phyloP scores from a whole-genome alignment of 2,797 vertebrate species.

The Bradypodion pumilum region DNA sequence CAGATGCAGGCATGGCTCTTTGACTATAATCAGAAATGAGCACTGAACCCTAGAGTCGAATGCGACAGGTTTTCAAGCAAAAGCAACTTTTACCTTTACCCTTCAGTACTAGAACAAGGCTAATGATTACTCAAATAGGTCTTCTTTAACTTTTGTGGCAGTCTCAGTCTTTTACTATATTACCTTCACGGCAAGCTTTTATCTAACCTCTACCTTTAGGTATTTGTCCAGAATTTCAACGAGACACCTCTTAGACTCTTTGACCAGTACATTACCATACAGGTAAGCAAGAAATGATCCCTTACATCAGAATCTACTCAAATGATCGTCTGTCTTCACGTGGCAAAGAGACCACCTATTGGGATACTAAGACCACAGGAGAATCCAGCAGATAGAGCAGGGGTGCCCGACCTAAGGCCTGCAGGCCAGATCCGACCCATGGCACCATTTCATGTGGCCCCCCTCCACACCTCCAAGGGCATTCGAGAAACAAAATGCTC shows the following conservation, averaged over 20 bases:
- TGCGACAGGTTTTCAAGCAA: too few species aligned
- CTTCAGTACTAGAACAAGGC: background rate
- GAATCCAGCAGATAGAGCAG: background rate
- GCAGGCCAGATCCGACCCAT: too few species aligned
- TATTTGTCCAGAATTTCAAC: conserved; percentile 68
- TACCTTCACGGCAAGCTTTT: background rate
- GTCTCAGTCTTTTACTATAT: background rate
- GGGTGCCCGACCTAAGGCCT: too few species aligned
- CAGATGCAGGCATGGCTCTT: too few species aligned
- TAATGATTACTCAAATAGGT: background rate
- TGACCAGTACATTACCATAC: conserved; percentile 58
- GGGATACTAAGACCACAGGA: background rate
- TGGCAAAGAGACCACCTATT: background rate
- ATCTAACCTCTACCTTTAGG: conserved; percentile 46
- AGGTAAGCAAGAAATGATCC: conserved; percentile 46
- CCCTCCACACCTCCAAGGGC: too few species aligned
- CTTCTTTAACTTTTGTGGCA: background rate
- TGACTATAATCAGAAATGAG: too few species aligned
- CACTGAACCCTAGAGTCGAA: too few species aligned
- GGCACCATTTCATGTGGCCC: too few species aligned
- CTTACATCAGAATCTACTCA: background rate
- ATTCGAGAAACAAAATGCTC: too few species aligned
- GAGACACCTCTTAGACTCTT: conserved; percentile 61
- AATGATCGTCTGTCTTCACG: background rate
- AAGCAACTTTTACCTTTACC: too few species aligned